Evolutionary conservation across 2,888 invertebrate species (phyloP), one percentile per base, ranked within the genome.

Genomic region (Thysanoteuthis rhombus): DNA sequence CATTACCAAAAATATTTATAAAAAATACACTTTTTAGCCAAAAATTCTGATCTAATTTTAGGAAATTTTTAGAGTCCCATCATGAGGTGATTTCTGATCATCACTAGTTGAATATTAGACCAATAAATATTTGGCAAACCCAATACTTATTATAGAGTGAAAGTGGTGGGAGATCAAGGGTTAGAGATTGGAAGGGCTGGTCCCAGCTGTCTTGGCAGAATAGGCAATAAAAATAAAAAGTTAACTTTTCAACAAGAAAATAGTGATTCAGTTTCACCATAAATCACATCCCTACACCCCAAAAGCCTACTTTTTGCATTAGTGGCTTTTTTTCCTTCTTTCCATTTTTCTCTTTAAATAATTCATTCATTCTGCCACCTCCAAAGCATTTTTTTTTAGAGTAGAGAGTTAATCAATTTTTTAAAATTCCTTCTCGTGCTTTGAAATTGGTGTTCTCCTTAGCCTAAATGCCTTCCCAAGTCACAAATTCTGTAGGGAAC

Each of bases 401-500:
- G n/a, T 3, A 75, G 36, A 16, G 5, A 10, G 12, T 12, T n/a
- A 12, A 12, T 5, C 19, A n/a, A 2, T 8, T 75, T 75, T 75
- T 75, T 75, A n/a, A 52, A 52, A 52, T 22, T 22, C 22, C 25
- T 52, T 52, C 52, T 25, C 2, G 5, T 25, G 5, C 52, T 52
- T 52, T 52, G 52, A 52, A 52, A 25, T 52, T 52, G n/a, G 36
- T 75, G n/a, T 75, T 75, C 75, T 75, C n/a, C 36, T 75, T n/a
- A n/a, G n/a, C n/a, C n/a, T 75, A 75, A 36, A 36, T n/a, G n/a
- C 75, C n/a, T 16, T 75, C 75, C n/a, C n/a, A n/a, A 75, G 45
- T 45, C 19, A 96, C 96, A 95, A 96, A 96, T 5, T 94, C 94
- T 38, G 95, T 94, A 39, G 96, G 96, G 94, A 96, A 96, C 89